Base-by-base conservation (phyloP, 2,888 invertebrate genomes). In the Leucophenga maculata region DNA sequence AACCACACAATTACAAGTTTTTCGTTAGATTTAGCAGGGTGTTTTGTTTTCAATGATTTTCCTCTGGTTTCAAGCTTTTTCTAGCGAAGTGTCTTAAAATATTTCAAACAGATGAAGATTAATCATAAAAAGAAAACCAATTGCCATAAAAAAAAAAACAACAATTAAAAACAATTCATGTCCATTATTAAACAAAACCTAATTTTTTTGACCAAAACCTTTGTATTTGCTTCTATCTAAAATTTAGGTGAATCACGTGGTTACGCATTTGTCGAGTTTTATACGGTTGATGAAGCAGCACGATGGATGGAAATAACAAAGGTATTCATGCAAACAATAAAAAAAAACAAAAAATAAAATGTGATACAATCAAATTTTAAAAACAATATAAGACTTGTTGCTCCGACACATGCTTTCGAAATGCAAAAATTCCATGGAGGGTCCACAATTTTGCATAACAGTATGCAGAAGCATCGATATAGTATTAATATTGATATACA, bases 181-280 rank as follows among this genome's bases (percentile, higher is more conserved):
- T 39, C 39, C 3, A 39, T 39, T 39, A 8, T 39, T 6, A 9
- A 67, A 83, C 76, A 77, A 80, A 82, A 79, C 75, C 77, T 81
- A 83, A 84, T 71, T 87, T 80, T n/a, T 87, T 88, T 89, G 86
- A 88, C 88, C 87, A 88, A 88, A 88, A 84, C 80, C 87, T 88
- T 88, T 88, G 88, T 92, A 90, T 91, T 91, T 91, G 91, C 91
- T 91, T 91, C 89, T 89, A 88, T 89, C 87, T 89, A 86, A 90
- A 92, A 91, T 96, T 96, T 93, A 95, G 96, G 96, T 92, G 93
- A 93, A 89, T 94, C 95, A 90, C 92, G 95, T 88, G 94, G 94
- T 88, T 95, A 95, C 92, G 95, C 94, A 89, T 95, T 95, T 93
- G 95, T 97, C 91, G 97, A 97, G 92, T 97, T 97, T 93, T 92